A percentile compares a stretch with the other conserved stretches of the same genome.
phyloP scores from a whole-genome alignment of 2,888 invertebrate genomes.

The Synanthedon andrenaeformis region DNA sequence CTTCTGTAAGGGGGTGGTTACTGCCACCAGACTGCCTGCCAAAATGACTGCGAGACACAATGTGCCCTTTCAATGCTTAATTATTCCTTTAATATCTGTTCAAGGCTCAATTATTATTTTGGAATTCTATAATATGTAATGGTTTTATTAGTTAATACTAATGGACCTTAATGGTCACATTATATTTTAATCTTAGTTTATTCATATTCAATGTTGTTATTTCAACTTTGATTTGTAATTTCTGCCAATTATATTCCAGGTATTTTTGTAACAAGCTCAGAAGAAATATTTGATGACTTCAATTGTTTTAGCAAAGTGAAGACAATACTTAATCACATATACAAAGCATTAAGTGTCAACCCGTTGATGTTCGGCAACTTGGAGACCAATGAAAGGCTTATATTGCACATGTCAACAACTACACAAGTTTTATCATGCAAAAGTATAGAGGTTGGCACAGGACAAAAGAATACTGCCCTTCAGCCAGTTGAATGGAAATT shows the following conservation, averaged over 20 bases:
- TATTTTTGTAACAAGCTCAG: constrained; percentile 79
- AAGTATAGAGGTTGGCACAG: constrained; percentile 69
- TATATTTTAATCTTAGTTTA: no score
- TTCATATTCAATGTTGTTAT: not conserved
- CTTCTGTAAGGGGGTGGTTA: no score
- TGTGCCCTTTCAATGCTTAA: no score
- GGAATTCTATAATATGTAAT: no score
- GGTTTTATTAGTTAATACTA: no score
- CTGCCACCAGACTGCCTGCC: no score
- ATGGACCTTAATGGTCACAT: no score
- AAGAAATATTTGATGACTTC: constrained; percentile 72
- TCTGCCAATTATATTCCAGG: constrained; percentile 42
- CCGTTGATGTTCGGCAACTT: constrained; percentile 73
- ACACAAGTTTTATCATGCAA: constrained; percentile 73
- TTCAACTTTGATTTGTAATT: not conserved
- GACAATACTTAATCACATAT: constrained; percentile 66
- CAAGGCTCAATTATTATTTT: no score
- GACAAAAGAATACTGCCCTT: constrained; percentile 50
- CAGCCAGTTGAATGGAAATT: constrained; percentile 84
- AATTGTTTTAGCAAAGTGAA: constrained; percentile 70
- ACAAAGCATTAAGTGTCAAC: constrained; percentile 67
- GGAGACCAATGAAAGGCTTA: constrained; percentile 71
- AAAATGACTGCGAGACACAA: no score
- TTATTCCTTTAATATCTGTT: no score
- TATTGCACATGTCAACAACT: constrained; percentile 71